Conservation (phyloP, 2,113 vertebrate species). For the Seriola quinqueradiata region DNA sequence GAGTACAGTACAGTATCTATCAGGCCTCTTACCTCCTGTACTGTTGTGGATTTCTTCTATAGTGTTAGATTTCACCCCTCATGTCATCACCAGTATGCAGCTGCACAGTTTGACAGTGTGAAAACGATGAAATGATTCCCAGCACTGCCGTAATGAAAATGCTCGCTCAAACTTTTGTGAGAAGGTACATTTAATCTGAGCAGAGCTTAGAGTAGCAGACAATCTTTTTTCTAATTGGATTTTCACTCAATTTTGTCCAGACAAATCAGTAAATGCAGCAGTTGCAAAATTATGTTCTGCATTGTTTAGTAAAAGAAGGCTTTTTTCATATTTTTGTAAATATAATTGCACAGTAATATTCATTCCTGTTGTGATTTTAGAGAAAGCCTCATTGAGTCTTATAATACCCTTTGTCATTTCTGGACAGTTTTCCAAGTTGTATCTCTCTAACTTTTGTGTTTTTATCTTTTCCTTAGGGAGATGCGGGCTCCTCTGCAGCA, state of each 20-base stretch:
- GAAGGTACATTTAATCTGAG: slow-evolving; percentile 24
- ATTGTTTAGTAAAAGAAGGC: slow-evolving; percentile 31
- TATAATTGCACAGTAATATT: slow-evolving; percentile 2
- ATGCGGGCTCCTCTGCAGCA: slow-evolving; percentile 96
- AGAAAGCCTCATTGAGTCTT: neutral
- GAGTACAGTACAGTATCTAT: slow-evolving; percentile 42
- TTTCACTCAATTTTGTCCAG: slow-evolving; percentile 26
- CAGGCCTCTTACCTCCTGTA: slow-evolving; percentile 17
- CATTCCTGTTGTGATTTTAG: neutral
- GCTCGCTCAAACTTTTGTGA: slow-evolving; percentile 26
- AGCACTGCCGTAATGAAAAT: slow-evolving; percentile 27
- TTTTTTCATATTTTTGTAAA: slow-evolving; percentile 3
- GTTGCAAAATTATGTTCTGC: slow-evolving; percentile 19
- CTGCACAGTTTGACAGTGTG: slow-evolving; percentile 45
- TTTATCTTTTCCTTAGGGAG: slow-evolving; percentile 85
- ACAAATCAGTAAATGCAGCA: slow-evolving; percentile 12
- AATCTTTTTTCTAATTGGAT: slow-evolving; percentile 36
- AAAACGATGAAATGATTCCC: slow-evolving; percentile 56
- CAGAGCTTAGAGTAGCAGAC: slow-evolving; percentile 23
- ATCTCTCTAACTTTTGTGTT: slow-evolving; percentile 1
- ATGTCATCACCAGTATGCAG: slow-evolving; percentile 47
- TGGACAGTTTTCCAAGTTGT: neutral
- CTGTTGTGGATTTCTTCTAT: slow-evolving; percentile 41
- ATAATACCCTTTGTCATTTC: slow-evolving; percentile 7
- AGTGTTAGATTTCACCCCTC: slow-evolving; percentile 50